Evolutionary conservation across 1,140 invertebrate genomes (phyloP), one percentile per base, ranked within the genome.

Genomic region (Xylocopa sonorina): DNA sequence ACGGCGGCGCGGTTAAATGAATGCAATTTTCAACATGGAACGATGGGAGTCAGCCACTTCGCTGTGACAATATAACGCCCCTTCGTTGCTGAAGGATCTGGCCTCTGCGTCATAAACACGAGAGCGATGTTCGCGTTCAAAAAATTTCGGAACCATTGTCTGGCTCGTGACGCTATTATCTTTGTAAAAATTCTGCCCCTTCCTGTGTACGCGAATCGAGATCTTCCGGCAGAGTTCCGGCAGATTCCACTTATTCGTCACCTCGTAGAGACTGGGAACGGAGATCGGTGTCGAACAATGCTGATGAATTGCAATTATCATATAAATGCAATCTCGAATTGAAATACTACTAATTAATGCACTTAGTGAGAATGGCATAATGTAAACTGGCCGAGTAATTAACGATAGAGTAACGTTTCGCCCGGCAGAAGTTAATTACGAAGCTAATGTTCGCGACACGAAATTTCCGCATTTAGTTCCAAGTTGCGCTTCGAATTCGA

Each of bases 1-100:
- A 87, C n/a, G 77, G 74, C 68, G 71, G 50, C 27, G 46, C 55
- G 48, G 66, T 81, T 81, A 87, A 87, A 87, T 62, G 78, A 86
- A 87, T 84, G 85, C 75, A 87, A 84, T 87, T 87, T 85, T 87
- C 77, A 57, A 75, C 81, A 66, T 78, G 51, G 27, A 68, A 27
- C 27, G 68, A n/a, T 46, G 41, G 53, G 46, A 73, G 50, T 12
- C n/a, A 50, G 48, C 41, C 58, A 78, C 69, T 75, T 84, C n/a
- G 64, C 60, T 27, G 64, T 53, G 71, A 84, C 60, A 76, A 80
- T 80, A 74, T 86, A 66, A n/a, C 34, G 18, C 48, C 46, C 34
- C 32, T 69, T 12, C 24, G 21, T n/a, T 3, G 1, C 10, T 3
- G 41, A 41, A 68, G n/a, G 12, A 41, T 14, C 24, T 6, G 16